A percentile compares a stretch with the other conserved stretches of the same genome.
phyloP scores from a whole-genome alignment of 2,888 invertebrate species.

The Cerastis leucographa region DNA sequence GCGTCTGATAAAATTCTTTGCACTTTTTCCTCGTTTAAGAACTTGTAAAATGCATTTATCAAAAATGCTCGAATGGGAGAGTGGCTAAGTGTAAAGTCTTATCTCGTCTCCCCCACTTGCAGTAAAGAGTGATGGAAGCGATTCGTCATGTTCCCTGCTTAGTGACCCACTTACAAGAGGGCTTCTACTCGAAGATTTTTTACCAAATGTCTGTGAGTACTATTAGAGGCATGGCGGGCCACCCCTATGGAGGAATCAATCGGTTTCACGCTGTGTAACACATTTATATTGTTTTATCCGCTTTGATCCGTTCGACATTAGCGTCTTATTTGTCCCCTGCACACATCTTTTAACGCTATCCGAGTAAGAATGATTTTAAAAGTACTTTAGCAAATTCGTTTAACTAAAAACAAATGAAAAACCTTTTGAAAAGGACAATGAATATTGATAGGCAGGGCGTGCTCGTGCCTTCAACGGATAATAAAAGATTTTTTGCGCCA shows the following conservation, averaged over 20 bases:
- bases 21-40: conserved; percentile 55
- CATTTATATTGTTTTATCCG: conserved; percentile 78
- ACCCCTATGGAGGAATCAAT: conserved; percentile 81
- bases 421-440: conserved; percentile 68
- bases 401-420: conserved; percentile 64
- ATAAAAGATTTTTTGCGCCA: conserved; percentile 79
- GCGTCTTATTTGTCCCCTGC: conserved; percentile 28
- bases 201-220: conserved; percentile 73
- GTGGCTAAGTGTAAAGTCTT: conserved; percentile 81
- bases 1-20: conserved; percentile 47
- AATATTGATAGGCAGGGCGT: conserved; percentile 75
- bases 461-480: conserved; percentile 71
- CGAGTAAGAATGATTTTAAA: conserved; percentile 29
- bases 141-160: conserved; percentile 86
- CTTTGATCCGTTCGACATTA: conserved; percentile 68
- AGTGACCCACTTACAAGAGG: conserved; percentile 83
- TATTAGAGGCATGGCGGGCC: conserved; percentile 70
- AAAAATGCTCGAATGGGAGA: conserved; percentile 71
- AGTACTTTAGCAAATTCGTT: conserved; percentile 44
- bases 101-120: conserved; percentile 79
- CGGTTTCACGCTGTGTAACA: conserved; percentile 76
- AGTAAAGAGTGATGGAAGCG: conserved; percentile 84
- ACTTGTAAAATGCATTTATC: conserved; percentile 74
- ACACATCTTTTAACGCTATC: conserved; percentile 14
- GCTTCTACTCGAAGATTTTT: conserved; percentile 73